These are phyloP conservation scores for Chironomus tentans DNA, from an alignment of 2,888 invertebrate genomes.

Conservation along the genomic window DNA sequence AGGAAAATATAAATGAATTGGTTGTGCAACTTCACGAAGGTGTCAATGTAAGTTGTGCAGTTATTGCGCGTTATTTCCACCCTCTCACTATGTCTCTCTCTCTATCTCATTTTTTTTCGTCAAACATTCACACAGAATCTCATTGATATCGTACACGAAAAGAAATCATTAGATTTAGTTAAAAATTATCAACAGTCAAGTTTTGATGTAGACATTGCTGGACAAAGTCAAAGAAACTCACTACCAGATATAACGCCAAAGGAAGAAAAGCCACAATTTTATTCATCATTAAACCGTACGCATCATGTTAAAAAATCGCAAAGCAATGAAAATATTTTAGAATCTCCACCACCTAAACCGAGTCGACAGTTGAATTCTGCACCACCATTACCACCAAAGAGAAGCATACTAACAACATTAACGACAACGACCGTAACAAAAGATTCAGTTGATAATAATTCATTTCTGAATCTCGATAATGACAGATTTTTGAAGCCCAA, in stretches of 20 bases:
- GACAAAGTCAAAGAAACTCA: slow-evolving; percentile 53
- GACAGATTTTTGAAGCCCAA: not conserved
- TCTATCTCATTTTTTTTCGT: too few relatives aligned
- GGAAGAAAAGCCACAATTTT: slow-evolving; percentile 41
- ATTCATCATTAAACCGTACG: slow-evolving; percentile 32
- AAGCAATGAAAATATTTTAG: slow-evolving; percentile 72
- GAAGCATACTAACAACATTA: slow-evolving; percentile 27
- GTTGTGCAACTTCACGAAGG: slow-evolving; percentile 63
- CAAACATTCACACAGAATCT: slow-evolving; percentile 51
- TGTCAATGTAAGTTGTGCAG: slow-evolving; percentile 47
- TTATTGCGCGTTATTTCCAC: not conserved
- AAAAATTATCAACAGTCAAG: slow-evolving; percentile 27
- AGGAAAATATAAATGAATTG: slow-evolving; percentile 57
- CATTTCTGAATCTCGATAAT: not conserved
- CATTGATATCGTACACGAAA: slow-evolving; percentile 71
- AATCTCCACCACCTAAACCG: slow-evolving; percentile 78
- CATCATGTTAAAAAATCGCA: slow-evolving; percentile 60
- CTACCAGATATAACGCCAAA: slow-evolving; percentile 74
- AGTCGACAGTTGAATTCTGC: slow-evolving; percentile 57
- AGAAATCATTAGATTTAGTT: slow-evolving; percentile 51
- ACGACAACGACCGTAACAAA: slow-evolving; percentile 28
- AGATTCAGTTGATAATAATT: not conserved
- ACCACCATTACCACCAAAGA: slow-evolving; percentile 68
- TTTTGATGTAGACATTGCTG: slow-evolving; percentile 32
- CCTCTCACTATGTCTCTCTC: too few relatives aligned